Conservation (phyloP, 2,113 vertebrate genomes). For the Menidia beryllina region DNA sequence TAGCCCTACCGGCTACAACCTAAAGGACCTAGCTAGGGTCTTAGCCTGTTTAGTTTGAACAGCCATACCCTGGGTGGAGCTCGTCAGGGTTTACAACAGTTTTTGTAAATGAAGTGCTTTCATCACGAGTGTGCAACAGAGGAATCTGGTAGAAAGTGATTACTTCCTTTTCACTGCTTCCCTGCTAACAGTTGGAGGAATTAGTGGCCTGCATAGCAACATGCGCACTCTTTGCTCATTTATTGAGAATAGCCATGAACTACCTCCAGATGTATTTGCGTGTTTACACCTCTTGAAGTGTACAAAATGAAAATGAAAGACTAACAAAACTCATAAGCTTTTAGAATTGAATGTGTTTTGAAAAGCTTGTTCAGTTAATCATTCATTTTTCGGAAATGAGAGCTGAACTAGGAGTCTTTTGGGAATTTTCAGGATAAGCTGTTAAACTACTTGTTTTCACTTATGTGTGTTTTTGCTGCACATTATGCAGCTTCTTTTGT, state of each 20-base stretch:
- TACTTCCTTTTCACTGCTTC: slow-evolving; percentile 31
- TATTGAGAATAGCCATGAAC: slow-evolving; percentile 14
- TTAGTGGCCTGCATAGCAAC: slow-evolving; percentile 29
- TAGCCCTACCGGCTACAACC: not conserved
- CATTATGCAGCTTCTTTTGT: slow-evolving; percentile 10
- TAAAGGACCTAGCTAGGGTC: not conserved
- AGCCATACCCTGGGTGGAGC: no score
- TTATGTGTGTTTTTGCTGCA: slow-evolving; percentile 1
- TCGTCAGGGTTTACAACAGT: not conserved
- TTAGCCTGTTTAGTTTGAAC: not conserved
- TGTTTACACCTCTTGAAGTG: not conserved
- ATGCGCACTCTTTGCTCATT: slow-evolving; percentile 8
- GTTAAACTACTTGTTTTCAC: slow-evolving; percentile 2
- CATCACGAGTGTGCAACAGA: slow-evolving; percentile 14
- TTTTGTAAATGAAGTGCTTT: not conserved
- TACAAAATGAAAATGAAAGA: not conserved
- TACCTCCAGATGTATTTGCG: not conserved
- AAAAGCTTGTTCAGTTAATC: not conserved
- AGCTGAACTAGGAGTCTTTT: not conserved
- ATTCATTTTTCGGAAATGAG: not conserved
- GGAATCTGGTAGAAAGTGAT: slow-evolving; percentile 42
- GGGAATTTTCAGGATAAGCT: not conserved
- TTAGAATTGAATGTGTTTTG: not conserved
- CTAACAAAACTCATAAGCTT: slow-evolving; percentile 2
- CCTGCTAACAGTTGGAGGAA: slow-evolving; percentile 14